phyloP scores from a whole-genome alignment of 2,888 invertebrate species.

The Cataglyphis albicans region DNA sequence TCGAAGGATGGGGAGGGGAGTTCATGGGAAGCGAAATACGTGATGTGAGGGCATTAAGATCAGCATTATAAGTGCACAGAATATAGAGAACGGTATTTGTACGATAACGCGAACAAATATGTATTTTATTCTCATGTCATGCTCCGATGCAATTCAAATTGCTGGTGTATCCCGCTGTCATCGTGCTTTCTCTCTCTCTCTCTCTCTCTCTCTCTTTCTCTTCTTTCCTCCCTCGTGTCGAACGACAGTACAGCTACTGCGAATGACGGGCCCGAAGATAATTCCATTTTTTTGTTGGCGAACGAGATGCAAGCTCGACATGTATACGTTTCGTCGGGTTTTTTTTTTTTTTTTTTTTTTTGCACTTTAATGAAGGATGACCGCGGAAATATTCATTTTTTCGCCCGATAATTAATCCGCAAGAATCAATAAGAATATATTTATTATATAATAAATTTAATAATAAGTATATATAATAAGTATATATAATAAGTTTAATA shows the following conservation, averaged over 20 bases:
- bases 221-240: background rate
- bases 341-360: background rate
- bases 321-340: background rate
- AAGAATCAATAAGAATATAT: background rate
- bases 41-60: constrained; percentile 38
- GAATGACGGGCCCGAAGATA: constrained; percentile 17
- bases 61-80: constrained; percentile 46
- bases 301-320: background rate
- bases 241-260: constrained; percentile 5
- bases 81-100: constrained; percentile 23
- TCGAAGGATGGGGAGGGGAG: background rate
- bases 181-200: background rate
- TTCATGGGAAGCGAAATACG: constrained; percentile 26
- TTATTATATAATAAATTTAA: background rate
- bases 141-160: constrained; percentile 46
- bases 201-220: background rate
- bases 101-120: background rate
- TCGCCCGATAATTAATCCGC: background rate
- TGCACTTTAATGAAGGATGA: background rate
- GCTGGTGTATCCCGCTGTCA: constrained; percentile 26
- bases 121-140: constrained; percentile 29
- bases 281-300: constrained; percentile 2
- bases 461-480: too few relatives aligned
- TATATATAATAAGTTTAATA: too few relatives aligned
- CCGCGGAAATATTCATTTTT: background rate